phyloP scores from a whole-genome alignment of 2,797 vertebrate species.

The Acipenser ruthenus region DNA sequence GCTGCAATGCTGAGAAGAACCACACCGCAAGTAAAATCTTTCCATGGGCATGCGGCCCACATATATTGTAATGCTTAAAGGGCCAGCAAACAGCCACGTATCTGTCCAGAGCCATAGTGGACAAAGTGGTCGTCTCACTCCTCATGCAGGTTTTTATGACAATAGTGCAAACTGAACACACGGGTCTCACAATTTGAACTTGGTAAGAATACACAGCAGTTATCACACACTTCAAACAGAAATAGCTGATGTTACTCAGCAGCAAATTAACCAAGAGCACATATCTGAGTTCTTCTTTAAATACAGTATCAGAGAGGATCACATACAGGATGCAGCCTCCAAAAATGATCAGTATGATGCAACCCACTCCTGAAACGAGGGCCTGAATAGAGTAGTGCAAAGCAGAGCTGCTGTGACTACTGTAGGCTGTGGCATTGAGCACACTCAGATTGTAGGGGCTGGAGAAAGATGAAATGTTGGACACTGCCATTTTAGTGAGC shows the following conservation, averaged over 20 bases:
- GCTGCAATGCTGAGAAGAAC: constrained; percentile 1
- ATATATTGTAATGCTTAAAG: not conserved
- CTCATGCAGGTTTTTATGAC: not conserved
- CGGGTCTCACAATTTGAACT: not conserved
- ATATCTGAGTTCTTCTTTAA: constrained; percentile 1
- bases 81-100: not conserved
- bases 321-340: not conserved
- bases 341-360: not conserved
- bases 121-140: not conserved
- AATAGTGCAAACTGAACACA: not conserved
- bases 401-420: too few species aligned
- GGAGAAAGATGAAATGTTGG: not conserved
- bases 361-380: not conserved
- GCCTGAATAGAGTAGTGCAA: not conserved
- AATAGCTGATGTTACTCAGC: constrained; percentile 1
- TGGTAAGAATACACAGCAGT: not conserved
- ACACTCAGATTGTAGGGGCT: not conserved
- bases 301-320: not conserved
- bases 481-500: not conserved
- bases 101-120: not conserved
- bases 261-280: not conserved
- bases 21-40: not conserved
- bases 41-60: not conserved
- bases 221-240: not conserved
- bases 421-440: too few species aligned